Conservation (phyloP, 2,113 vertebrate genomes). For the Bettongia penicillata region DNA sequence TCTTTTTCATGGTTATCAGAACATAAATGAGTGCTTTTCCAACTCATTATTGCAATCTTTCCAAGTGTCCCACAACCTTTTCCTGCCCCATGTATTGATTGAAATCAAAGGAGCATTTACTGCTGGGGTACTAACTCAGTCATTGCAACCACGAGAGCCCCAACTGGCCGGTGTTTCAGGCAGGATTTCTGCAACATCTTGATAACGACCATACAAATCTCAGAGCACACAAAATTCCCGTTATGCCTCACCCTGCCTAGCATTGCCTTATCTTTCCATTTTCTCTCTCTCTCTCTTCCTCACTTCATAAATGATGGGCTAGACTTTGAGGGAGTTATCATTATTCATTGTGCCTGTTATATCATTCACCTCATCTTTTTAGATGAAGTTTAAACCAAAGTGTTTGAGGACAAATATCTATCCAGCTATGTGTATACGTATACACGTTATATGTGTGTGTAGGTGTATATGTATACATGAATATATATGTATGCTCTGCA, state of each 20-base stretch:
- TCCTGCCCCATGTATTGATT: background rate
- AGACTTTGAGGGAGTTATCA: background rate
- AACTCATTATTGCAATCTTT: background rate
- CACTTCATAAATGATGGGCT: background rate
- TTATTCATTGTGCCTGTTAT: background rate
- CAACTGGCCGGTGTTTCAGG: background rate
- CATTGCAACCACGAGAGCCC: background rate
- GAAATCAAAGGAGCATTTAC: background rate
- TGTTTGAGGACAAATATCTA: background rate
- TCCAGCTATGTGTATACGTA: background rate
- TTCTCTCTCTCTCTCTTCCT: background rate
- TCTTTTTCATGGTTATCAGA: background rate
- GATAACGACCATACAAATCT: background rate
- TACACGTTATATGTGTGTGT: background rate
- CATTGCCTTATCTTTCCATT: background rate
- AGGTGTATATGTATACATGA: background rate
- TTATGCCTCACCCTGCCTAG: background rate
- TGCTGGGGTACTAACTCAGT: background rate
- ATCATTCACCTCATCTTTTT: background rate
- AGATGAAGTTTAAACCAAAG: background rate
- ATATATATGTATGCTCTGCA: background rate
- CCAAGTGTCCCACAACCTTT: background rate
- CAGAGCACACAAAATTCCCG: background rate
- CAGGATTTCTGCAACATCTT: background rate
- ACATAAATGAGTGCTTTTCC: background rate